These are phyloP conservation scores for Anthopleura xanthogrammica DNA, from an alignment of 92 coral and sea anemone genomes.

Conservation along the genomic window DNA sequence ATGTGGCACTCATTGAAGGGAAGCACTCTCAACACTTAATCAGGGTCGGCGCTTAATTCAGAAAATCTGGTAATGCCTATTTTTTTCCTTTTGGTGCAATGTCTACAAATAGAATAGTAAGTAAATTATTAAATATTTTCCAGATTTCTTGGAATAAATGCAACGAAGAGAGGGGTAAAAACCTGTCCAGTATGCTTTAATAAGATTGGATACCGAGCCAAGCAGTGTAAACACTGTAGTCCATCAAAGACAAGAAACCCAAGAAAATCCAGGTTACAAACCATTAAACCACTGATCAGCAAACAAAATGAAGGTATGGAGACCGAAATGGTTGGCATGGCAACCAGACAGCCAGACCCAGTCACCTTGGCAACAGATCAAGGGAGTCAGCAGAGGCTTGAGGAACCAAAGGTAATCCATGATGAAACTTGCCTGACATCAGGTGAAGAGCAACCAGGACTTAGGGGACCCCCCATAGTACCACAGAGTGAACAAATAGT, in stretches of 20 bases:
- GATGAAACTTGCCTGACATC: background rate
- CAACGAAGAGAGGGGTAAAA: slow-evolving; percentile 93
- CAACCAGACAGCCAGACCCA: background rate
- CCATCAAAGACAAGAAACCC: slow-evolving; percentile 54
- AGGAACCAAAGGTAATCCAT: background rate
- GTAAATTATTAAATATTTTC: background rate
- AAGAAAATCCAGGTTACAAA: slow-evolving; percentile 28
- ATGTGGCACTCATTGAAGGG: too few relatives aligned
- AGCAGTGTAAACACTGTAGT: slow-evolving; percentile 87
- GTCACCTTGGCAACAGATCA: background rate
- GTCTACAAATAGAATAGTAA: background rate
- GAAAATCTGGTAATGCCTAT: too few relatives aligned
- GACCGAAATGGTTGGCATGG: background rate
- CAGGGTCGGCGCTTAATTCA: too few relatives aligned
- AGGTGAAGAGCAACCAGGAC: background rate
- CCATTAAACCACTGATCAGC: background rate
- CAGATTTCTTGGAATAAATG: slow-evolving; percentile 82
- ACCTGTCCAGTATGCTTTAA: slow-evolving; percentile 82
- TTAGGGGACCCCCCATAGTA: slow-evolving; percentile 3
- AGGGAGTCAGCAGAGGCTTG: background rate
- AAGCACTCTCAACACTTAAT: too few relatives aligned
- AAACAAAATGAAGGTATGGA: slow-evolving; percentile 13
- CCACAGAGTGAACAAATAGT: background rate
- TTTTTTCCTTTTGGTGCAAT: too few relatives aligned
- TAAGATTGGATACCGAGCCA: slow-evolving; percentile 91